These are phyloP conservation scores for Cephus nigrinus DNA, from an alignment of 2,888 invertebrate species.

Conservation along the genomic window DNA sequence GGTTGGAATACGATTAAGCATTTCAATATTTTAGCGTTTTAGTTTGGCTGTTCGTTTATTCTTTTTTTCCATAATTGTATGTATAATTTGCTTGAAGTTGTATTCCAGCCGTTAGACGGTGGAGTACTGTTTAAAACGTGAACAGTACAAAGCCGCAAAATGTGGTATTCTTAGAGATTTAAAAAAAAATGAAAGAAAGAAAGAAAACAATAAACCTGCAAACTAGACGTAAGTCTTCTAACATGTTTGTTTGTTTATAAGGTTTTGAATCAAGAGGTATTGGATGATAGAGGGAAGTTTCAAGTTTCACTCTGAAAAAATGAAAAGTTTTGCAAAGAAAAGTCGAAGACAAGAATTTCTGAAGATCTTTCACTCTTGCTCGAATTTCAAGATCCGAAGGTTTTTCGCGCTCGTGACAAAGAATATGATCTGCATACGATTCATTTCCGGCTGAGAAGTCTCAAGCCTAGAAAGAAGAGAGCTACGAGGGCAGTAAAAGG, in stretches of 20 bases:
- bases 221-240: constrained; percentile 59
- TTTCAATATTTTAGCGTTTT: not conserved
- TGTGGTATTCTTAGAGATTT: constrained; percentile 42
- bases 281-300: constrained; percentile 75
- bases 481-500: constrained; percentile 47
- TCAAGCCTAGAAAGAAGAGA: constrained; percentile 49
- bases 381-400: constrained; percentile 60
- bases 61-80: constrained; percentile 6
- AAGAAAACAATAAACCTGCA: constrained; percentile 44
- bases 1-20: constrained; percentile 55
- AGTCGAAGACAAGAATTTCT: constrained; percentile 62
- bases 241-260: constrained; percentile 82
- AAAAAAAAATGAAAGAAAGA: constrained; percentile 37
- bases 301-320: constrained; percentile 65
- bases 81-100: constrained; percentile 36
- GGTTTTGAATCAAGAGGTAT: constrained; percentile 87
- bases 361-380: constrained; percentile 61
- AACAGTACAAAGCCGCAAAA: constrained; percentile 19
- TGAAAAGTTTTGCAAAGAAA: constrained; percentile 60
- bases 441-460: constrained; percentile 60
- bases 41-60: constrained; percentile 10
- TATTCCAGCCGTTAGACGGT: constrained; percentile 52
- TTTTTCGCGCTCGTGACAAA: constrained; percentile 65
- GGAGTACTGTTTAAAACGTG: constrained; percentile 16
- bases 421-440: constrained; percentile 65